phyloP scores from a whole-genome alignment of 2,888 invertebrate species.

The Scaptodrosophila latifasciaeformis region DNA sequence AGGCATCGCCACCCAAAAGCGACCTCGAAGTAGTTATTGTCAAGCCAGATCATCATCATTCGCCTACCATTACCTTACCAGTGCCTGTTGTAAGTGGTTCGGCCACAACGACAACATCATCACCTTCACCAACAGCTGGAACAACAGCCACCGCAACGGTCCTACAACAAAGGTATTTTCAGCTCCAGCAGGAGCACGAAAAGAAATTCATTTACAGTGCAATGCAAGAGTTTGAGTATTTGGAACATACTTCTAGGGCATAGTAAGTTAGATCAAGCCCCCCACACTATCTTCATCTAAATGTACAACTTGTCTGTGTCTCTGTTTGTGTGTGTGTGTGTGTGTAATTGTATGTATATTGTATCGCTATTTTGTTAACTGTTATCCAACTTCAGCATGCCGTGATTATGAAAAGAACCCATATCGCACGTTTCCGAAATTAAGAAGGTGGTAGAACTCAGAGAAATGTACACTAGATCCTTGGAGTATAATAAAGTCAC shows the following conservation, averaged over 20 bases:
- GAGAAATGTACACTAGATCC: too few relatives aligned
- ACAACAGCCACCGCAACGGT: slow-evolving; percentile 37
- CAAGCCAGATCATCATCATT: slow-evolving; percentile 49
- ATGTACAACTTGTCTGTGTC: slow-evolving; percentile 30
- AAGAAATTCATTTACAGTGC: slow-evolving; percentile 61
- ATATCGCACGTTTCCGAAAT: too few relatives aligned
- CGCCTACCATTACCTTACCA: slow-evolving; percentile 55
- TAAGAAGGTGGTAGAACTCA: too few relatives aligned
- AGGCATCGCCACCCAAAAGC: slow-evolving; percentile 28
- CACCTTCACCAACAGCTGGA: slow-evolving; percentile 24
- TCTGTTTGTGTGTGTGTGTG: slow-evolving; percentile 9
- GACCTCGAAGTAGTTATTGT: slow-evolving; percentile 50
- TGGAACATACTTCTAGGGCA: slow-evolving; percentile 56
- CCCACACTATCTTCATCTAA: slow-evolving; percentile 19
- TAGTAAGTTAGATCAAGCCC: slow-evolving; percentile 54
- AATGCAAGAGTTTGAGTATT: slow-evolving; percentile 58
- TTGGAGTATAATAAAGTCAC: too few relatives aligned
- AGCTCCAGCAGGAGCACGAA: slow-evolving; percentile 60
- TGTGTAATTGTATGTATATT: background rate
- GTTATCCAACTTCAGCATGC: too few relatives aligned
- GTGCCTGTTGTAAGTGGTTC: slow-evolving; percentile 10
- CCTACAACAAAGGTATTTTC: slow-evolving; percentile 63
- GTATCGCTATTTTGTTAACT: too few relatives aligned
- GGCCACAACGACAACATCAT: slow-evolving; percentile 18
- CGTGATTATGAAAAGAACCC: too few relatives aligned